Conservation (phyloP, 2,797 vertebrate genomes). For the Paramormyrops hopkinsi region DNA sequence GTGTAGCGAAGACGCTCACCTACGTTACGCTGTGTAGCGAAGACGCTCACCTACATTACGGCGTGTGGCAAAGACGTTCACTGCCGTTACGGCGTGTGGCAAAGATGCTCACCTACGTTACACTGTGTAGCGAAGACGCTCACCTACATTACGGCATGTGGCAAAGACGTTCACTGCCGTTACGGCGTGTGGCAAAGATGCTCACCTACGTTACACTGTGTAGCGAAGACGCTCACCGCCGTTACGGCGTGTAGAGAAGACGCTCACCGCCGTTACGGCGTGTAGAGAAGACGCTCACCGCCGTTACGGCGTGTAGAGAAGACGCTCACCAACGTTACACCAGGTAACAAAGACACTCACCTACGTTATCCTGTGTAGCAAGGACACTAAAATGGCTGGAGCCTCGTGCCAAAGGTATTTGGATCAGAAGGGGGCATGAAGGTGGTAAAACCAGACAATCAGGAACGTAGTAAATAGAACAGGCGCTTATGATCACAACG, state of each 20-base stretch:
- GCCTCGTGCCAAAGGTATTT: conserved; percentile 40
- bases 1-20: neutral
- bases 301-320: no score
- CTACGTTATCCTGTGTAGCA: no score
- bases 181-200: neutral
- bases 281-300: no score
- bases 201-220: neutral
- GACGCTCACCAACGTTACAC: no score
- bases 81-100: neutral
- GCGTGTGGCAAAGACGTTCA: neutral
- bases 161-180: neutral
- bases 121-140: neutral
- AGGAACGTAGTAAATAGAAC: conserved; percentile 65
- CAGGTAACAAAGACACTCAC: no score
- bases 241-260: no score
- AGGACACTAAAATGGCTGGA: neutral
- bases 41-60: neutral
- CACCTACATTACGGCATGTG: no score
- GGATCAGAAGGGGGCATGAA: conserved; percentile 43
- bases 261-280: no score
- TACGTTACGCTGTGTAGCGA: neutral
- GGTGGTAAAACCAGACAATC: conserved; percentile 52
- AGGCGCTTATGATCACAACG: conserved; percentile 64
- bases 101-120: neutral
- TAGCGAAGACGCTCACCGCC: no score